These are phyloP conservation scores for Trilocha varians DNA, from an alignment of 2,888 invertebrate species.

Conservation along the genomic window DNA sequence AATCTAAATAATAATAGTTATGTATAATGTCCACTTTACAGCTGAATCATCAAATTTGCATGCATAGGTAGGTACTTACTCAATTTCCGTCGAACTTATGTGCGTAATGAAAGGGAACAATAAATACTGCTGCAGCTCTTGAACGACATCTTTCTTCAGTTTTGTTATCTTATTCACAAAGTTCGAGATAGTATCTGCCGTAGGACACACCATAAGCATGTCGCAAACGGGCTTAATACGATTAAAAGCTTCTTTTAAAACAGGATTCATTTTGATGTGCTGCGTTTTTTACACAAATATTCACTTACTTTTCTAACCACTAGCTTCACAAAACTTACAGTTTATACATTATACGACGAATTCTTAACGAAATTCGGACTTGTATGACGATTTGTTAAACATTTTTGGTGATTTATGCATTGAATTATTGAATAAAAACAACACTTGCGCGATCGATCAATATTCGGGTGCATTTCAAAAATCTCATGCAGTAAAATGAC, in stretches of 20 bases:
- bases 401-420: background rate
- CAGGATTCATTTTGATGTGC: slow-evolving; percentile 36
- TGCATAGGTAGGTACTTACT: slow-evolving; percentile 29
- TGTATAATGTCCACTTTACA: background rate
- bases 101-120: slow-evolving; percentile 65
- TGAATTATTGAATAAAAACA: background rate
- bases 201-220: slow-evolving; percentile 59
- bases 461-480: background rate
- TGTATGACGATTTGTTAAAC: background rate
- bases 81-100: slow-evolving; percentile 38
- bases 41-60: background rate
- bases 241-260: slow-evolving; percentile 45
- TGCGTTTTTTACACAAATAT: background rate
- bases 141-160: slow-evolving; percentile 49
- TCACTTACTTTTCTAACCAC: background rate
- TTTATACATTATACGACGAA: background rate
- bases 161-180: slow-evolving; percentile 38
- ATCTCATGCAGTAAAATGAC: background rate
- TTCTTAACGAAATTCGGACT: background rate
- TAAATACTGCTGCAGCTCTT: slow-evolving; percentile 68
- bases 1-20: background rate
- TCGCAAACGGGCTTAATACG: slow-evolving; percentile 71
- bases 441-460: background rate
- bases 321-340: background rate
- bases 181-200: slow-evolving; percentile 38